These are phyloP conservation scores for Terrapene triunguis DNA, from an alignment of 2,113 vertebrate species.

Conservation along the genomic window DNA sequence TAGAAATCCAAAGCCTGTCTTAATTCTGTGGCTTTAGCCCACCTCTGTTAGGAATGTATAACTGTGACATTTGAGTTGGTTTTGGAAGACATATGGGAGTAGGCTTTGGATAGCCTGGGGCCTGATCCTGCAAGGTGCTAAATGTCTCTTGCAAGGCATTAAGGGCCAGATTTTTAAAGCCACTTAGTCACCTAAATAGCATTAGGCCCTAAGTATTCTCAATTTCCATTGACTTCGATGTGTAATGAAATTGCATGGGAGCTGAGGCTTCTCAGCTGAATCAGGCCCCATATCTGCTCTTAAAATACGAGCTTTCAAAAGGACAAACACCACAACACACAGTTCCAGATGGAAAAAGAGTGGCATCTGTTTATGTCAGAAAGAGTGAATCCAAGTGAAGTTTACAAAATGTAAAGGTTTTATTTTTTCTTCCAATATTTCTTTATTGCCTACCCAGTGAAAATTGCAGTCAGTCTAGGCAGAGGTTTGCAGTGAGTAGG, in stretches of 20 bases:
- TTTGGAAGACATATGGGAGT: background rate
- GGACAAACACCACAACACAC: background rate
- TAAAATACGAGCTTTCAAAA: background rate
- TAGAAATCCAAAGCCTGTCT: background rate
- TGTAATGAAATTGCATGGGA: background rate
- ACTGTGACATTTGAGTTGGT: background rate
- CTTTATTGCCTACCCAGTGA: background rate
- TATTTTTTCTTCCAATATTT: background rate
- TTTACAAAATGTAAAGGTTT: background rate
- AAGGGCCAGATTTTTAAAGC: background rate
- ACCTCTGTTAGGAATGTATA: background rate
- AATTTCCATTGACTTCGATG: background rate
- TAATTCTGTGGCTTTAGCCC: background rate
- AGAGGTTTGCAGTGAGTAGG: background rate
- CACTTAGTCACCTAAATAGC: too few relatives aligned
- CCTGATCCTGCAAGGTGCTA: background rate
- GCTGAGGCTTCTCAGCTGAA: background rate
- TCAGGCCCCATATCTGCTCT: background rate
- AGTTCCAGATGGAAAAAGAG: background rate
- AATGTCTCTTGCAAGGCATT: background rate
- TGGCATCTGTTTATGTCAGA: rapidly evolving
- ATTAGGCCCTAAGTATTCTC: background rate
- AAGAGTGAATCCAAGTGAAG: background rate
- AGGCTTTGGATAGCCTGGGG: background rate
- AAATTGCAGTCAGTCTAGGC: background rate